Conservation (phyloP, 1,140 invertebrate genomes). For the Drosophila asahinai region DNA sequence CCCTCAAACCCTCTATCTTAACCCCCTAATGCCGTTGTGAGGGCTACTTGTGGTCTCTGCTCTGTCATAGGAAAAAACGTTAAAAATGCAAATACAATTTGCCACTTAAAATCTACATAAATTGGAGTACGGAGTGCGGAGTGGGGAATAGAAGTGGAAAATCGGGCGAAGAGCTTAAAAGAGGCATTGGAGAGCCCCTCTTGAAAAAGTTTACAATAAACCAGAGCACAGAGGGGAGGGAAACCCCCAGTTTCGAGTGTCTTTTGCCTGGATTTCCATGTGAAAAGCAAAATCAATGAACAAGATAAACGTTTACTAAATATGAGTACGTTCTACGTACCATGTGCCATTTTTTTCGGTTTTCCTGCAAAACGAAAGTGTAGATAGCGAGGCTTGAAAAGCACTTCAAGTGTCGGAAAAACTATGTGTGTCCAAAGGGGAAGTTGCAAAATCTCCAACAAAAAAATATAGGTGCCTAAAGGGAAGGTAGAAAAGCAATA, state of each 20-base stretch:
- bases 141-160: slow-evolving; percentile 18
- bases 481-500: not conserved
- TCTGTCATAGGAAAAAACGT: slow-evolving; percentile 52
- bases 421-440: slow-evolving; percentile 3
- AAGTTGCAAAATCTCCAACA: not conserved
- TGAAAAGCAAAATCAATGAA: slow-evolving; percentile 54
- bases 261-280: slow-evolving; percentile 19
- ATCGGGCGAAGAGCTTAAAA: slow-evolving; percentile 1
- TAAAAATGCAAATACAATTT: slow-evolving; percentile 81
- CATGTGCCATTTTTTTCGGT: slow-evolving; percentile 15
- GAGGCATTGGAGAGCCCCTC: slow-evolving; percentile 53
- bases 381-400: not conserved
- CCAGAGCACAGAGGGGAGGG: slow-evolving; percentile 12
- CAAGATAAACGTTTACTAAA: slow-evolving; percentile 56
- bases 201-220: slow-evolving; percentile 72
- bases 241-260: slow-evolving; percentile 16
- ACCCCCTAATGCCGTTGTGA: slow-evolving; percentile 17
- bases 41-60: slow-evolving; percentile 66
- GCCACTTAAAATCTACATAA: slow-evolving; percentile 80
- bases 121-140: slow-evolving; percentile 50
- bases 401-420: not conserved
- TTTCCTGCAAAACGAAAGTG: slow-evolving; percentile 12
- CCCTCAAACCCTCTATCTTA: not conserved
- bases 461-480: not conserved
- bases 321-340: slow-evolving; percentile 23